Evolutionary conservation across 2,113 vertebrate genomes (phyloP).

Genomic region (Tichodroma muraria): DNA sequence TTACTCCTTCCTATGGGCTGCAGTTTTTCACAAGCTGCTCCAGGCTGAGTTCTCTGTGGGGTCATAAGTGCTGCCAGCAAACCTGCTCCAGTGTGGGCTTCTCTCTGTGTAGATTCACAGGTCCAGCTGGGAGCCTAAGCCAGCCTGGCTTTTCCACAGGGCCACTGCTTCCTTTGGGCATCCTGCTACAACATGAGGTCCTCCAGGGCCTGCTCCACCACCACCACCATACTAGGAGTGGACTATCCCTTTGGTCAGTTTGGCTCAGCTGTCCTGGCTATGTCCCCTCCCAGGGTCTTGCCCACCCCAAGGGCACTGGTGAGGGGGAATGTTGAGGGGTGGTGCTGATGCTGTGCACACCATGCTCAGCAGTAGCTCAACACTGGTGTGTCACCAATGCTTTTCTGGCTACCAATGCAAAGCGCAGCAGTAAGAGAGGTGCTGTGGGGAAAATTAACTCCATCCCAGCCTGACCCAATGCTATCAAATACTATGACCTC

Average conservation of each 20-base stretch:
- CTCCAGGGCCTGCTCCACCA: neutral
- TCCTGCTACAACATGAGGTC: neutral
- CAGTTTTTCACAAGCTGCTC: neutral
- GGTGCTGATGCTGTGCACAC: neutral
- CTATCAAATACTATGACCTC: neutral
- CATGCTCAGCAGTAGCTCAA: neutral
- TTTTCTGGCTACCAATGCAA: neutral
- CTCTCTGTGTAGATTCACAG: neutral
- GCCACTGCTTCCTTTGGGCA: neutral
- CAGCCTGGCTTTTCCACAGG: neutral
- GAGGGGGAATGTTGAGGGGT: neutral
- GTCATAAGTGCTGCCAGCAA: neutral
- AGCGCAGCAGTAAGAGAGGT: neutral
- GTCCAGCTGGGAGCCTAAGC: neutral
- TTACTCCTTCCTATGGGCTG: neutral
- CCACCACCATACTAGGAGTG: too few species aligned
- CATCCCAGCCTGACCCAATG: neutral
- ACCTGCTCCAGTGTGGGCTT: neutral
- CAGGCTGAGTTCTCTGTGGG: too few species aligned
- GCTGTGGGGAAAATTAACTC: neutral
- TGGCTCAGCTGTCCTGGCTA: neutral
- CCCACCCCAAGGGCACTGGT: neutral
- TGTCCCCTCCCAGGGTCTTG: neutral
- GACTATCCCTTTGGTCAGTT: neutral
- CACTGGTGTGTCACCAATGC: accelerated